These are phyloP conservation scores for Erethizon dorsatum DNA, from an alignment of 2,797 vertebrate genomes.

Conservation along the genomic window DNA sequence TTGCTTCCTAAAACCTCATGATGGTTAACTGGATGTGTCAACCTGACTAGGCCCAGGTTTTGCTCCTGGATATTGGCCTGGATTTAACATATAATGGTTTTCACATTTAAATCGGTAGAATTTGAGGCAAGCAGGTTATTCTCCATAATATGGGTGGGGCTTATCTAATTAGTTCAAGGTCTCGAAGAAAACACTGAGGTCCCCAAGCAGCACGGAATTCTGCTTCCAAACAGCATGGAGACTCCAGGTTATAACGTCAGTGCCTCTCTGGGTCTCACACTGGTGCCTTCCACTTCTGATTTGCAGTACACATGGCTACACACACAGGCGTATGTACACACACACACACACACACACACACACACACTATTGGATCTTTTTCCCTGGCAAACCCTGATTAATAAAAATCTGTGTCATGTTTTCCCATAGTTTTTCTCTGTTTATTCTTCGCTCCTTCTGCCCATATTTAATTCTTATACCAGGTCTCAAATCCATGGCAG, in stretches of 20 bases:
- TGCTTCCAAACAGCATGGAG: neutral
- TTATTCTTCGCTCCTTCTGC: neutral
- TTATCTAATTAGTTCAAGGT: neutral
- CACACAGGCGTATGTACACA: too few species aligned
- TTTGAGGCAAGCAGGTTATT: neutral
- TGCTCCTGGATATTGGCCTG: too few species aligned
- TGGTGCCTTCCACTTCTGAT: neutral
- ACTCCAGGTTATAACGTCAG: neutral
- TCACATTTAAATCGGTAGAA: neutral
- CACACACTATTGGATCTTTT: neutral
- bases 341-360: neutral
- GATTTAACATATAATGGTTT: neutral
- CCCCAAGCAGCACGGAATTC: neutral
- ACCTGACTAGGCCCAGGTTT: neutral
- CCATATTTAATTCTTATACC: neutral
- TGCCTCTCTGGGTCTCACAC: neutral
- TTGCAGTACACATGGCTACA: too few species aligned
- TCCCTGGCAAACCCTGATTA: neutral
- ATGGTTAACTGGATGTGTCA: neutral
- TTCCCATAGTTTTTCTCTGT: neutral
- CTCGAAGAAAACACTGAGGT: too few species aligned
- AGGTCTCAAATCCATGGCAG: neutral
- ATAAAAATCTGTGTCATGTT: neutral
- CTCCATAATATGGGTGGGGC: neutral
- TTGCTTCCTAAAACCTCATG: neutral